phyloP scores from a whole-genome alignment of 1,140 invertebrate species.

The Dreissena polymorpha region DNA sequence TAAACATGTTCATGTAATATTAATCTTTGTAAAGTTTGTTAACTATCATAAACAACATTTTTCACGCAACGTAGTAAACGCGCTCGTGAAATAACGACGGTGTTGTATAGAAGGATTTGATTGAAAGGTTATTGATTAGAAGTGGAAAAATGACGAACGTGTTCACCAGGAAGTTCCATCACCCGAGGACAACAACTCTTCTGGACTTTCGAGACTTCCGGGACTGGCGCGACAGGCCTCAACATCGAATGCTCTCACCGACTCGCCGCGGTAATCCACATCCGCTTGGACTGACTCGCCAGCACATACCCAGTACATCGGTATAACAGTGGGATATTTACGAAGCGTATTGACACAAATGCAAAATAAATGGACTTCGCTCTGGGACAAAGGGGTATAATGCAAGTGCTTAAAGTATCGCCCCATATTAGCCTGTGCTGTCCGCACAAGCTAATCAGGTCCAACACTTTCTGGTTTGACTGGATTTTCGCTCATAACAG shows the following conservation, averaged over 20 bases:
- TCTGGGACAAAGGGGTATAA: constrained; percentile 89
- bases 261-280: constrained; percentile 28
- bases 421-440: too few relatives aligned
- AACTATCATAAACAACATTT: too few relatives aligned
- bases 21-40: too few relatives aligned
- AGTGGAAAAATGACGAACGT: neutral
- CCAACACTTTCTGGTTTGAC: too few relatives aligned
- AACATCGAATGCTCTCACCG: constrained; percentile 8
- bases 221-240: neutral
- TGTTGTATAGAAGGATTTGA: too few relatives aligned
- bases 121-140: too few relatives aligned
- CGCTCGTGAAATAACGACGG: too few relatives aligned
- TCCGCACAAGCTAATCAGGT: too few relatives aligned
- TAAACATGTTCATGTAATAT: too few relatives aligned
- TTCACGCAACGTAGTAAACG: too few relatives aligned
- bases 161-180: constrained; percentile 3
- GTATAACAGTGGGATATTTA: neutral
- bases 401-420: constrained; percentile 82
- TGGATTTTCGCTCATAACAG: too few relatives aligned
- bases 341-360: constrained; percentile 13
- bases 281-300: neutral
- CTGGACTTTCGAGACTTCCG: neutral
- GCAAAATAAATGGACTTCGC: constrained; percentile 77
- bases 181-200: neutral
- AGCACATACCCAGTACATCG: neutral